Conservation (phyloP, 2,113 vertebrate species). For the Sterrhoptilus dennistouni region DNA sequence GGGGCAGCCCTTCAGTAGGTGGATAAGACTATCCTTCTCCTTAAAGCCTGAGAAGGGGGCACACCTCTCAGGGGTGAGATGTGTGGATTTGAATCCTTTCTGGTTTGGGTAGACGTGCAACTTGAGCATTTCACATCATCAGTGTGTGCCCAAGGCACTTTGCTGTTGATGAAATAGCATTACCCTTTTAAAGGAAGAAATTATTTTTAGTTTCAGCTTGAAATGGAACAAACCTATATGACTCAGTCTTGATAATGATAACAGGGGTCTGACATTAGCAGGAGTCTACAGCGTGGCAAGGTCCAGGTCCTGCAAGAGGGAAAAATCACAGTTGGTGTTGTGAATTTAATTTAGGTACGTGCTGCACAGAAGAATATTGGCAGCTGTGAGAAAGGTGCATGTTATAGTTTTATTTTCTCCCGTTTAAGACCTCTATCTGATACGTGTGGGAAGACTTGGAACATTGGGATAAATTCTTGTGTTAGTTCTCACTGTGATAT, state of each 20-base stretch:
- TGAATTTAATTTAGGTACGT: not conserved
- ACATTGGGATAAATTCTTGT: not conserved
- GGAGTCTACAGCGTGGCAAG: not conserved
- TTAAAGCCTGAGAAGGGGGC: not conserved
- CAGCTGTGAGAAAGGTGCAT: not conserved
- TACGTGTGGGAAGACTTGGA: not conserved
- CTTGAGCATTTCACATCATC: not conserved
- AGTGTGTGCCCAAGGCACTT: accelerated
- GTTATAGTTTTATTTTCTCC: not conserved
- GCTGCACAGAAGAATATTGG: not conserved
- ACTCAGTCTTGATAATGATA: not conserved
- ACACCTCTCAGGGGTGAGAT: not conserved
- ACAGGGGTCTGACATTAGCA: not conserved
- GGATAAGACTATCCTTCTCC: not conserved
- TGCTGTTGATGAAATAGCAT: not conserved
- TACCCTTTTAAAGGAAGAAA: not conserved
- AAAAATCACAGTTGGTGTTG: not conserved
- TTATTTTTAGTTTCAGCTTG: not conserved
- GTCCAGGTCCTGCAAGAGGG: not conserved
- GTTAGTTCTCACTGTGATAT: not conserved
- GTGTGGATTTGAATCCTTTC: not conserved
- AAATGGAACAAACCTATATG: not conserved
- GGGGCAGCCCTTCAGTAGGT: not conserved
- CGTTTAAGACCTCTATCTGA: not conserved
- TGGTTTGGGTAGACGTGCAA: not conserved